Evolutionary conservation across 2,797 vertebrate genomes (phyloP), one percentile per base, ranked within the genome.

Genomic region (Cyclopterus lumpus): DNA sequence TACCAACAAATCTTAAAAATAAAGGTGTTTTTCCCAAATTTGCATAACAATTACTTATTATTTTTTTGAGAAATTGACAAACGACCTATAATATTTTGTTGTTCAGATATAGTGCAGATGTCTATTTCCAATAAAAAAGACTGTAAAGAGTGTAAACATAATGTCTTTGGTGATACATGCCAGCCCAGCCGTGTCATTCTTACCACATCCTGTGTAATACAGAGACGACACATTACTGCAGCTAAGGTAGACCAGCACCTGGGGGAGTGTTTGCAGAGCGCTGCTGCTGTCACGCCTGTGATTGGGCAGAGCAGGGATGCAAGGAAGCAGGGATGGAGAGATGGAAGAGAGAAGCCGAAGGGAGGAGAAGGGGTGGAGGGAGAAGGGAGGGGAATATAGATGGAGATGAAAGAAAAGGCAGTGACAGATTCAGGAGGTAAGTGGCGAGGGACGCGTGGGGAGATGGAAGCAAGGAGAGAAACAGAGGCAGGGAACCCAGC

Each of bases 401-500:
- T 80, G 79, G 72, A 91, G 89, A 89, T 91, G 86, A 89, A 91
- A 91, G 89, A 83, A 81, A 80, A 67, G 74, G 74, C 80, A 76
- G 83, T 86, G 89, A 91, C 87, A 91, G 90, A 83, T 88, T 88
- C 77, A 79, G 80, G 81, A 80, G 80, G 57, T 71, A 59, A 76
- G 81, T 22, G 67, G 75, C 16, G 49, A 77, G 70, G 83, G 80
- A 85, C 77, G 78, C 75, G 80, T 54, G 77, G 73, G 73, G 76
- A 83, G 83, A 90, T 79, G 69, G 88, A 85, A 81, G 82, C 72
- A 20, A 68, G 76, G 61, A 59, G 58, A 82, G 82, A 55, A 86
- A 77, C n/a, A 48, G 79, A 89, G 80, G 84, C 85, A 88, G 86
- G 84, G 82, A 90, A 86, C 87, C 58, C 91, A 89, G 89, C 90